Evolutionary conservation across 2,888 invertebrate species (phyloP).

Genomic region (Lycaena phlaeas): DNA sequence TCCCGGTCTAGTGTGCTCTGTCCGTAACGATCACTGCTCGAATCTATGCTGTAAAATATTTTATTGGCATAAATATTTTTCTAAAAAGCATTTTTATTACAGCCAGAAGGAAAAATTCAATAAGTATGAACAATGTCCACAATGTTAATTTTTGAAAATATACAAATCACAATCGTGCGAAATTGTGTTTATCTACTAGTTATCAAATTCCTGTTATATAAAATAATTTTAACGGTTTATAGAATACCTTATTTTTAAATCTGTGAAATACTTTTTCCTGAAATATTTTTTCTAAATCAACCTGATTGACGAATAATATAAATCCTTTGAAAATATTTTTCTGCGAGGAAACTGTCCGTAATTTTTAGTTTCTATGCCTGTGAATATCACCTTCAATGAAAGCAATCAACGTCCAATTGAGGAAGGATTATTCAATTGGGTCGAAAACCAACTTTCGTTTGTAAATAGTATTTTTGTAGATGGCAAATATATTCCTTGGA

Average conservation of each 20-base stretch:
- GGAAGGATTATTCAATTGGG: background rate
- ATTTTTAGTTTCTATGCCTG: constrained; percentile 6
- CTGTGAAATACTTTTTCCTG: no score
- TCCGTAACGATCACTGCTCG: constrained; percentile 19
- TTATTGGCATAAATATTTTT: constrained; percentile 8
- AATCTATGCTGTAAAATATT: constrained; percentile 17
- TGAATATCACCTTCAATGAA: constrained; percentile 2
- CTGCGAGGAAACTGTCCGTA: background rate
- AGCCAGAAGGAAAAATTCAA: no score
- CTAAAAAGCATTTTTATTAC: no score
- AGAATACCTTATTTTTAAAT: no score
- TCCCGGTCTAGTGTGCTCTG: constrained; percentile 71
- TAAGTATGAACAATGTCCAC: no score
- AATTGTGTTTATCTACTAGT: no score
- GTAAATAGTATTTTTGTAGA: background rate
- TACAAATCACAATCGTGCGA: no score
- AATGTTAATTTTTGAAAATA: no score
- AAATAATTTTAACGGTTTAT: no score
- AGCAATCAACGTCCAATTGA: constrained; percentile 4
- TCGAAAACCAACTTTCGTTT: constrained; percentile 1
- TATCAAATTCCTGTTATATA: no score
- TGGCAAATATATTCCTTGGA: background rate
- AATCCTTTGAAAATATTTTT: constrained; percentile 1
- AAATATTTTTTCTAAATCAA: no score
- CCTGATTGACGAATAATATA: no score